These are phyloP conservation scores for Pyrochroa serraticornis DNA, from an alignment of 2,888 invertebrate genomes.

Conservation along the genomic window DNA sequence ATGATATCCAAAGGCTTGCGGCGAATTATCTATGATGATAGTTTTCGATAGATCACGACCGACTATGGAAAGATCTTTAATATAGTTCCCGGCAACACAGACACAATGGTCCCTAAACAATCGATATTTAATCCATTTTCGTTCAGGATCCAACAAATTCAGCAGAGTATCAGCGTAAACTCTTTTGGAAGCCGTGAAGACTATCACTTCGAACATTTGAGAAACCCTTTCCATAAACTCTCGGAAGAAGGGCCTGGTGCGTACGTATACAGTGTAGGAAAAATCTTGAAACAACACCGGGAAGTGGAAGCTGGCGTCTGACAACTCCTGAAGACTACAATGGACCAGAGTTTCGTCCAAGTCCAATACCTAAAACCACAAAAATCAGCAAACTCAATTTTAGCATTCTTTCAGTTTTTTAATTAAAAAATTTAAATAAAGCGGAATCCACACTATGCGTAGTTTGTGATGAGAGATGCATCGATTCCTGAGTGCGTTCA, in stretches of 20 bases:
- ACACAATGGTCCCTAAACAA: slow-evolving; percentile 95
- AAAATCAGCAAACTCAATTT: slow-evolving; percentile 3
- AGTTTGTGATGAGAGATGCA: no score
- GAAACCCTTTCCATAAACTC: slow-evolving; percentile 90
- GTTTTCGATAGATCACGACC: slow-evolving; percentile 90
- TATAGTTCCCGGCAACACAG: slow-evolving; percentile 94
- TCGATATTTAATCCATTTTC: slow-evolving; percentile 89
- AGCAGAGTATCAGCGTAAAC: slow-evolving; percentile 94
- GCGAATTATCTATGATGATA: slow-evolving; percentile 87
- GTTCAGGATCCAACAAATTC: slow-evolving; percentile 87
- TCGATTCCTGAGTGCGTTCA: no score
- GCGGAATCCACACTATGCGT: no score
- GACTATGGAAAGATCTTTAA: slow-evolving; percentile 92
- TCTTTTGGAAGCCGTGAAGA: slow-evolving; percentile 95
- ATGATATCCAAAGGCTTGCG: slow-evolving; percentile 93
- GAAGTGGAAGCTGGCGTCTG: slow-evolving; percentile 92
- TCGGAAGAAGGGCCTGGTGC: slow-evolving; percentile 88
- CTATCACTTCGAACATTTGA: slow-evolving; percentile 86
- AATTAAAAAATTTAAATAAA: no score
- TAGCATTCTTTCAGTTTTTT: neutral
- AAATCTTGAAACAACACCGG: slow-evolving; percentile 92
- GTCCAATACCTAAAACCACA: slow-evolving; percentile 62
- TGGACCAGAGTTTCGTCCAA: slow-evolving; percentile 94
- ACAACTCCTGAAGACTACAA: slow-evolving; percentile 89
- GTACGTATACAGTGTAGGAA: slow-evolving; percentile 82